Base-by-base conservation (phyloP, 1,140 invertebrate genomes). In the Ceratina japonica region DNA sequence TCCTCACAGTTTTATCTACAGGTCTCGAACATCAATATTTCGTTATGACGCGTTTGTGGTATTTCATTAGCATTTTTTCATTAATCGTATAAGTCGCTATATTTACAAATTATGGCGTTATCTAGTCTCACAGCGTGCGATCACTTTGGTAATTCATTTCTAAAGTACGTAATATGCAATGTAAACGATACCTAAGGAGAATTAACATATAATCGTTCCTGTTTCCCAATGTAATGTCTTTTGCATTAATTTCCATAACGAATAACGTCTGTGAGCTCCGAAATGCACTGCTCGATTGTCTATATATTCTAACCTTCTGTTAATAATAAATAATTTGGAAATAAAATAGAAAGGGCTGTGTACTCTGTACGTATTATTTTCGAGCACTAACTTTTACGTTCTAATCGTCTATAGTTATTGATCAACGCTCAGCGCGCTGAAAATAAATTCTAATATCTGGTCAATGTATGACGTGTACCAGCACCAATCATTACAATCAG, bases 91-190 rank as follows among this genome's bases (percentile, higher is more conserved):
- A 72, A 22, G 54, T 59, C 51, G 71, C 65, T 85, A 84, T 85
- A 84, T 84, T 81, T 85, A 85, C 83, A 84, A 81, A 81, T 85
- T 56, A 74, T 54, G 24, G 27, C 62, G 70, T 79, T 85, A 85
- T 84, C 79, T 85, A 84, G 56, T 74, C 49, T 81, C 70, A 81
- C 66, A 71, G 61, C 65, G 75, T 68, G 70, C 72, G 59, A 81
- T 75, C 79, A 64, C 51, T 51, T 66, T 56, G 73, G 68, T 20
- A 62, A 61, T 65, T 58, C 54, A 74, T 24, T 37, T 22, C 22
- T 52, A 70, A 66, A 54, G 16, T 74, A 77, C 49, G 44, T 81
- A 65, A 18, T 80, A 31, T 31, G 27, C 15, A 56, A 16, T 18
- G 5, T 56, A n/a, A 18, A 56, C n/a, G 54, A 56, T 56, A 56